Base-by-base conservation (phyloP, 2,888 invertebrate genomes). In the Conops quadrifasciatus region DNA sequence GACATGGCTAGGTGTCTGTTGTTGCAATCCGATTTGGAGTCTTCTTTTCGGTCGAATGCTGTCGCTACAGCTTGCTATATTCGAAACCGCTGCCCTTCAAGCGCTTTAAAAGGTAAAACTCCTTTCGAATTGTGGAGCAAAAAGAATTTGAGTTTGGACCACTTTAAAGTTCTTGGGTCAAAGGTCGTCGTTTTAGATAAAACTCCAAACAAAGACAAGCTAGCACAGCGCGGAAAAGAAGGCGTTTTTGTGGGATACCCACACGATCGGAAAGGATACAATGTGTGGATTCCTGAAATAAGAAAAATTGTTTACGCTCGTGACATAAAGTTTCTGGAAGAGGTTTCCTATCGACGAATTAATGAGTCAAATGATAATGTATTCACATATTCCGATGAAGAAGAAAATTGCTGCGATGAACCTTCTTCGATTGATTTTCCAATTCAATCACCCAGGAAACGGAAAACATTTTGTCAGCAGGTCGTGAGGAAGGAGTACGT, bases 101-200 rank as follows among this genome's bases (percentile, higher is more conserved):
- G 58, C 58, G 24, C 26, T 26, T 58, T 58, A 24, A 58, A 58
- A 26, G 7, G 28, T 15, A 28, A 13, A 58, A 58, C 26, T 58
- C 58, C 58, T 7, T 58, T 26, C 26, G 58, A 58, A 15, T 5
- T 24, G 28, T 53, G 59, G 59, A 47, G 21, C 21, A 19, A 7
- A 24, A 15, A n/a, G 2, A 49, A 81, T 80, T 13, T 63, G 21
- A 74, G 82, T 71, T 45, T 87, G 1, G 71, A 71, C 47, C 75
- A 81, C n/a, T 66, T 86, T 21, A 75, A 77, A 53, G 77, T 80
- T 30, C 86, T 87, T 80, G 86, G 86, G 9, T 76, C 77, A 21
- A 60, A 78, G 68, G 80, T 79, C 15, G 78, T 79, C 76, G 79
- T 78, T 9, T 21, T 74, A 43, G 53, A 74, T 51, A 72, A 74